A percentile compares a stretch with the other conserved stretches of the same genome.
These are phyloP conservation scores for Pristionchus japonicus DNA, from an alignment of 2,888 invertebrate genomes.

Conservation along the genomic window DNA sequence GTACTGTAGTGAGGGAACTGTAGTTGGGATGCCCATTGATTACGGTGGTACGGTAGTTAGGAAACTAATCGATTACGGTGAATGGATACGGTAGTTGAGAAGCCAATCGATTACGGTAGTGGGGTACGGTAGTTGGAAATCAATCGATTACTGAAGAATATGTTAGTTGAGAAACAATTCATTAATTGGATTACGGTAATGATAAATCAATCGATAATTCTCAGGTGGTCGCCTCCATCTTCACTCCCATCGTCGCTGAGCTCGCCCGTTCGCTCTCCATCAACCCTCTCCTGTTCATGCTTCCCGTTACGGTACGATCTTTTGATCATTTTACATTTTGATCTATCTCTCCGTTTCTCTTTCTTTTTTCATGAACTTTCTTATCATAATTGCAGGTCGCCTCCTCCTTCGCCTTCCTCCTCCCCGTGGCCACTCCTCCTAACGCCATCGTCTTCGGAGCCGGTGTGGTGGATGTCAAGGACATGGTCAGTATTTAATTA, in stretches of 20 bases:
- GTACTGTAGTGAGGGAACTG: constrained; percentile 81
- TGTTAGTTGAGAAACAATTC: too few species aligned
- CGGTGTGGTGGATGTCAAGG: constrained; percentile 66
- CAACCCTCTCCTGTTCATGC: constrained; percentile 76
- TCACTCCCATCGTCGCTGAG: constrained; percentile 83
- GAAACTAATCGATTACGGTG: too few species aligned
- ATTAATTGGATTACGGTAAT: not conserved
- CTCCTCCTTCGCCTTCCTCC: constrained; percentile 76
- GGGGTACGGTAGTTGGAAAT: too few species aligned
- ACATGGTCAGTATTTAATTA: constrained; percentile 58
- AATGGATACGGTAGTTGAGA: too few species aligned
- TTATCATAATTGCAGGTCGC: too few species aligned
- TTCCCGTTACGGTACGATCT: constrained; percentile 71
- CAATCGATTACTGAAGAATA: too few species aligned
- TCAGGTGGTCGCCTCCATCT: constrained; percentile 84
- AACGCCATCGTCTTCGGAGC: constrained; percentile 83
- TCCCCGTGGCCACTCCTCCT: constrained; percentile 87
- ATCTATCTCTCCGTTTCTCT: too few species aligned
- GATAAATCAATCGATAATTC: not conserved
- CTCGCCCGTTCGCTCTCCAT: constrained; percentile 56
- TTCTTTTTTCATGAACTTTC: too few species aligned
- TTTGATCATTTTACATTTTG: too few species aligned
- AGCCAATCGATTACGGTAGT: constrained; percentile 84
- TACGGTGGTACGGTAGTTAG: too few species aligned
- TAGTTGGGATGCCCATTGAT: too few species aligned